Percentiles rank a stretch among this genome's conserved stretches.
Conservation (phyloP, 2,113 vertebrate genomes). For the Pipa parva region DNA sequence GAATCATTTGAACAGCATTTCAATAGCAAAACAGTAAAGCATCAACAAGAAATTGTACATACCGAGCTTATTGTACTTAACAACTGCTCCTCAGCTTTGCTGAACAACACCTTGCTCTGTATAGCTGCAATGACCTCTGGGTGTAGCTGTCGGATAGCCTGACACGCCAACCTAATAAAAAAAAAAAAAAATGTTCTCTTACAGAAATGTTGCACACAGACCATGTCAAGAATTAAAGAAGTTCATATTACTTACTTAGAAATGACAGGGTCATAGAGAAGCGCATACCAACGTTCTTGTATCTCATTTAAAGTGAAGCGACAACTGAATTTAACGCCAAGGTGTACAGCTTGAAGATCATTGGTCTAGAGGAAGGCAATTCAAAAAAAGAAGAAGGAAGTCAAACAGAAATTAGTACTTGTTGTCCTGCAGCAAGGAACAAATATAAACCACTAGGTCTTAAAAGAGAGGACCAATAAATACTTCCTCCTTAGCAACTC, state of each 20-base stretch:
- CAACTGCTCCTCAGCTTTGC: conserved; percentile 85
- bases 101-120: conserved; percentile 92
- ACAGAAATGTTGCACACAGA: too few relatives aligned
- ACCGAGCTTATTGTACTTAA: conserved; percentile 87
- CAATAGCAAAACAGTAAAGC: background rate
- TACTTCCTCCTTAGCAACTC: too few relatives aligned
- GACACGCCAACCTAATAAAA: conserved; percentile 77
- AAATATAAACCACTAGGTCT: too few relatives aligned
- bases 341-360: conserved; percentile 84
- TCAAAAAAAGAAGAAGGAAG: background rate
- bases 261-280: conserved; percentile 93
- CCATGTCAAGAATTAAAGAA: background rate
- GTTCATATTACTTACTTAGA: conserved; percentile 77
- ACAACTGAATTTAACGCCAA: conserved; percentile 95
- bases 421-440: too few relatives aligned
- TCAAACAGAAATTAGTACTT: background rate
- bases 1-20: background rate
- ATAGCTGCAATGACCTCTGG: conserved; percentile 91
- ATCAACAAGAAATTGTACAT: conserved; percentile 5
- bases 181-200: too few relatives aligned
- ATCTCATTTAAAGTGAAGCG: conserved; percentile 89
- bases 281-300: conserved; percentile 91
- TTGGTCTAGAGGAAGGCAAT: conserved; percentile 72
- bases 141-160: conserved; percentile 93
- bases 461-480: too few relatives aligned